Evolutionary conservation across 2,113 vertebrate species (phyloP).

Genomic region (Ochotona princeps): DNA sequence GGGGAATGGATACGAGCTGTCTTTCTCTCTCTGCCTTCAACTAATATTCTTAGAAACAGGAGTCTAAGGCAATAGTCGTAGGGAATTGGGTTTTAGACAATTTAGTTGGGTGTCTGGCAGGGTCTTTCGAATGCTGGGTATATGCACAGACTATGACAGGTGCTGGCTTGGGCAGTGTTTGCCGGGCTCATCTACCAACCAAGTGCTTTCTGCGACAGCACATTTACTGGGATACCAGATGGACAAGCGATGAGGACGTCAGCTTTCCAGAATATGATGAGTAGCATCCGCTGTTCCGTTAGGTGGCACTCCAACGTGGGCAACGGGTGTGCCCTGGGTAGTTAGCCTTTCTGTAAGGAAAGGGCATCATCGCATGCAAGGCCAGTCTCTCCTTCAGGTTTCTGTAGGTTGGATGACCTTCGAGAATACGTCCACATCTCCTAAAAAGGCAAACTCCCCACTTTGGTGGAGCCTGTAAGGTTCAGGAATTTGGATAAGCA

Average conservation of each 20-base stretch:
- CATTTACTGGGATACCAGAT: not conserved
- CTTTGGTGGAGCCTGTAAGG: not conserved
- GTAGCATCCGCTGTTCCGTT: not conserved
- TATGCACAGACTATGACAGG: not conserved
- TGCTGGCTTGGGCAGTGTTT: not conserved
- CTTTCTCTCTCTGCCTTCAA: too few species aligned
- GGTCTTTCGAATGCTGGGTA: not conserved
- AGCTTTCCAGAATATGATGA: not conserved
- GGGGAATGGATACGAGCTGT: too few species aligned
- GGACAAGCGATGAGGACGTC: not conserved
- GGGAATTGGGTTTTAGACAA: not conserved
- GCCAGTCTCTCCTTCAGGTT: not conserved
- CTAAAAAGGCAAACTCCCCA: not conserved
- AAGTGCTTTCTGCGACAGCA: not conserved
- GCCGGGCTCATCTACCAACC: not conserved
- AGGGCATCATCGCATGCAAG: not conserved
- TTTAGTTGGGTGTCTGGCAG: not conserved
- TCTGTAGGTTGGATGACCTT: not conserved
- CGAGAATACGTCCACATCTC: not conserved
- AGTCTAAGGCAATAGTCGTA: not conserved
- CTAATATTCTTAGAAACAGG: too few species aligned
- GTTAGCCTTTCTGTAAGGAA: not conserved
- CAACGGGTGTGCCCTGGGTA: not conserved
- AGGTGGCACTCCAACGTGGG: not conserved
- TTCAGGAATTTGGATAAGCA: not conserved